These are phyloP conservation scores for Autographa pulchrina DNA, from an alignment of 2,888 invertebrate species.

Conservation along the genomic window DNA sequence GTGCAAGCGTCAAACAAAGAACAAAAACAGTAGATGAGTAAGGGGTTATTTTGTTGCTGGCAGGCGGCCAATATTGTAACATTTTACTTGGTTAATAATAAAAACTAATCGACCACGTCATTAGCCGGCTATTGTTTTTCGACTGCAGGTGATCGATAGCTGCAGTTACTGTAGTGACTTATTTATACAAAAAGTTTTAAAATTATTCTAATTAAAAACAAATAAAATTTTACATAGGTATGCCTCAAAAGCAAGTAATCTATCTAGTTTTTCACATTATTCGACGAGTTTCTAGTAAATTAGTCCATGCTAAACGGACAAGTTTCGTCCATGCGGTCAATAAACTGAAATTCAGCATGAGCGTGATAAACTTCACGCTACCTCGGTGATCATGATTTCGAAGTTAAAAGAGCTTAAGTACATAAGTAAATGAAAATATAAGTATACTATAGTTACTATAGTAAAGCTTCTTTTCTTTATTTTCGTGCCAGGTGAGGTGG, in stretches of 20 bases:
- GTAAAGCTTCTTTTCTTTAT: constrained; percentile 22
- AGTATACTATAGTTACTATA: constrained; percentile 6
- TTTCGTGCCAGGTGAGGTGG: constrained; percentile 52
- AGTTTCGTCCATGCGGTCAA: neutral
- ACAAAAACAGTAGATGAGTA: constrained; percentile 75
- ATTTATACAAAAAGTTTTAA: too few species aligned
- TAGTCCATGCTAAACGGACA: neutral
- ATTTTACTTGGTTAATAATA: constrained; percentile 53
- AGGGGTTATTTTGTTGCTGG: constrained; percentile 56
- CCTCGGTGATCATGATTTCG: neutral
- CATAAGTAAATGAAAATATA: constrained; percentile 2
- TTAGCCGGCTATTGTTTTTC: constrained; percentile 30
- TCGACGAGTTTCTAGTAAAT: neutral
- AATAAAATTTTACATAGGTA: neutral
- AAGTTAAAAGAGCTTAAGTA: constrained; percentile 12
- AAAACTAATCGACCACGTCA: constrained; percentile 31
- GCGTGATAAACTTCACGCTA: constrained; percentile 16
- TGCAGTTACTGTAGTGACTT: neutral
- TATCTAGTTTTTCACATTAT: neutral
- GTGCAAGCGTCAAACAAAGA: constrained; percentile 60
- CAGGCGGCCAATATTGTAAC: constrained; percentile 64
- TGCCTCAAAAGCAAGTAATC: neutral
- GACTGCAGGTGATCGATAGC: constrained; percentile 26
- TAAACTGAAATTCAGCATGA: constrained; percentile 6
- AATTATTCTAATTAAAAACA: neutral